Base-by-base conservation (phyloP, 2,888 invertebrate genomes). In the Pollenia angustigena region DNA sequence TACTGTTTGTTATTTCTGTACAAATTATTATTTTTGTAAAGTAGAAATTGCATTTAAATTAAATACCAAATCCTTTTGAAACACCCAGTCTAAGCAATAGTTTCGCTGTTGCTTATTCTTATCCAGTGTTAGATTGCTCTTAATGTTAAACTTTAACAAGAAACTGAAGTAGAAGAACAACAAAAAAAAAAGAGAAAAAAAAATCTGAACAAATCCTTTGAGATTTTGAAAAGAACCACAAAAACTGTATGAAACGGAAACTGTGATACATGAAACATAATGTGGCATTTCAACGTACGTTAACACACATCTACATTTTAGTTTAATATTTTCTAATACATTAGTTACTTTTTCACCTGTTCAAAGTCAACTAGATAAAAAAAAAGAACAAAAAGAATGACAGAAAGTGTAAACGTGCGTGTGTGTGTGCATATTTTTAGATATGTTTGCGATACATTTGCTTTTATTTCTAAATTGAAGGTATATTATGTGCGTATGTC, bases 301-400 rank as follows among this genome's bases (percentile, higher is more conserved):
- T 10, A 11, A 54, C 14, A 40, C 23, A 52, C 16, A 56, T 46
- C n/a, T 54, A 16, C 48, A 46, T 18, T 52, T 50, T 16, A 54
- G 40, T 76, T 71, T 54, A 71, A 83, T 76, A 82, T 82, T 78
- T 83, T 83, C 83, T 83, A 83, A 64, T 56, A 83, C 78, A 83
- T 83, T 83, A 83, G 83, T 78, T 83, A 32, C 78, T 71, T 48
- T 56, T 71, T 83, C 56, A 83, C 82, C 76, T 76, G 69, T 71
- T 83, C 76, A 64, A 76, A 76, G 76, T 64, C 69, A 69, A 42
- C 18, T 42, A 40, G 18, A 12, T 42, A 14, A 40, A 62, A 48
- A 62, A 48, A 12, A 9, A 32, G 32, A 32, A 32, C 32, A 32
- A 32, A 32, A 32, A 6, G 32, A 32, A 6, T 32, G 32, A 32